Conservation (phyloP, 2,113 vertebrate genomes). For the Furnarius figulus region DNA sequence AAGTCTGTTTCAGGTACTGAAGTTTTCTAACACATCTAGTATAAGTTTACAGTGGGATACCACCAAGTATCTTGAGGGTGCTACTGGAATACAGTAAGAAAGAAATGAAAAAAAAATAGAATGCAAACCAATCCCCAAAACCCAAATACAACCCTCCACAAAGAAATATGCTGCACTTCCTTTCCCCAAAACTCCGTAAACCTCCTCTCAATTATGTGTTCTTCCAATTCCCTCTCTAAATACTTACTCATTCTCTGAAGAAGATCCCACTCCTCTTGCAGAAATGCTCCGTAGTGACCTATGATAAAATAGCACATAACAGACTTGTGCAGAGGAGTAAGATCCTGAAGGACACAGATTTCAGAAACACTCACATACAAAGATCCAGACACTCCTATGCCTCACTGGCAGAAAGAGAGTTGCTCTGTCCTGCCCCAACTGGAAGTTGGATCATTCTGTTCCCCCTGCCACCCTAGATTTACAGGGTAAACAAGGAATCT, state of each 20-base stretch:
- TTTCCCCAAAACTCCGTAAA: neutral
- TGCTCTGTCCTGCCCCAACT: neutral
- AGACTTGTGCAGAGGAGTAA: neutral
- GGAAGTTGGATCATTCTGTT: neutral
- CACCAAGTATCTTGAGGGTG: neutral
- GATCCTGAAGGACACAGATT: neutral
- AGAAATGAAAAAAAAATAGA: neutral
- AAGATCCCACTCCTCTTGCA: constrained; percentile 96
- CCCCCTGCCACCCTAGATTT: neutral
- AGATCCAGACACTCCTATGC: neutral
- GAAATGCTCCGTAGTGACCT: constrained; percentile 95
- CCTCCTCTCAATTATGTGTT: neutral
- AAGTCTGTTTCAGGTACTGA: neutral
- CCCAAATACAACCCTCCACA: neutral
- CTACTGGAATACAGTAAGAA: neutral
- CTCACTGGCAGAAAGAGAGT: neutral
- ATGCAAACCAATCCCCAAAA: fast-evolving
- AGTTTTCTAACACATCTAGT: neutral
- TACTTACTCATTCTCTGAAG: constrained; percentile 92
- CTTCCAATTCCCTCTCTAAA: neutral
- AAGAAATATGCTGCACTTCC: neutral
- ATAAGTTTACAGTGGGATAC: neutral
- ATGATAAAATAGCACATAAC: neutral
- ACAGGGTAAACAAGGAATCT: neutral
- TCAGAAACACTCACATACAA: neutral